Conservation (phyloP, 2,888 invertebrate genomes). For the Cryptophagus acutangulus region DNA sequence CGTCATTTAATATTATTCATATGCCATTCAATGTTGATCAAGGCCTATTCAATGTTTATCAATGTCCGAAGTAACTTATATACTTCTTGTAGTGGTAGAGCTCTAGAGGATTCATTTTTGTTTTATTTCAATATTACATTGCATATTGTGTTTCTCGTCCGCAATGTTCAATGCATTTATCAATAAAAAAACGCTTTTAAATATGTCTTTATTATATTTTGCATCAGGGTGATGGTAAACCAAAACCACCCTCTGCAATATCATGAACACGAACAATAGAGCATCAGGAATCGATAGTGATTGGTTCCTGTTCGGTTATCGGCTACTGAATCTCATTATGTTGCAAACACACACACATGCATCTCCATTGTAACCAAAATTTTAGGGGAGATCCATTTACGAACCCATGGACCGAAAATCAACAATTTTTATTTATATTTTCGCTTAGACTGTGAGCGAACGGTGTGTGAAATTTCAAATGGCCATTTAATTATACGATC, state of each 20-base stretch:
- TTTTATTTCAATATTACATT: too few relatives aligned
- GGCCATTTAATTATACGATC: conserved; percentile 27
- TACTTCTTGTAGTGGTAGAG: too few relatives aligned
- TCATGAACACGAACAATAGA: conserved; percentile 36
- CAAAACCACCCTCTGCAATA: conserved; percentile 28
- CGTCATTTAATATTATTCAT: conserved; percentile 26
- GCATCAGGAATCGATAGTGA: conserved; percentile 39
- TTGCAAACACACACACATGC: conserved; percentile 35
- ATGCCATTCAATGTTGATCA: conserved; percentile 32
- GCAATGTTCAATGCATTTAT: too few relatives aligned
- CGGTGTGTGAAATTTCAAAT: conserved; percentile 37
- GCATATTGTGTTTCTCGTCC: too few relatives aligned
- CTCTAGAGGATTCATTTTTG: too few relatives aligned
- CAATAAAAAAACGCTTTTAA: conserved; percentile 3
- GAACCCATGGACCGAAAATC: conserved; percentile 8
- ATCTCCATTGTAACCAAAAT: conserved; percentile 39
- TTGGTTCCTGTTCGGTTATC: conserved; percentile 39
- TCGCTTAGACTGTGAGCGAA: conserved; percentile 31
- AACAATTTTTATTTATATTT: background rate
- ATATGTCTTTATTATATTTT: conserved; percentile 1
- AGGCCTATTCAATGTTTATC: conserved; percentile 28
- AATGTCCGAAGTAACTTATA: conserved; percentile 16
- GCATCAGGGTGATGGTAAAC: conserved; percentile 20
- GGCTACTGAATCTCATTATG: conserved; percentile 44
- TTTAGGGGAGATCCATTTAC: conserved; percentile 30